phyloP scores from a whole-genome alignment of 2,797 vertebrate genomes.

The Micropoecilia bifurca region DNA sequence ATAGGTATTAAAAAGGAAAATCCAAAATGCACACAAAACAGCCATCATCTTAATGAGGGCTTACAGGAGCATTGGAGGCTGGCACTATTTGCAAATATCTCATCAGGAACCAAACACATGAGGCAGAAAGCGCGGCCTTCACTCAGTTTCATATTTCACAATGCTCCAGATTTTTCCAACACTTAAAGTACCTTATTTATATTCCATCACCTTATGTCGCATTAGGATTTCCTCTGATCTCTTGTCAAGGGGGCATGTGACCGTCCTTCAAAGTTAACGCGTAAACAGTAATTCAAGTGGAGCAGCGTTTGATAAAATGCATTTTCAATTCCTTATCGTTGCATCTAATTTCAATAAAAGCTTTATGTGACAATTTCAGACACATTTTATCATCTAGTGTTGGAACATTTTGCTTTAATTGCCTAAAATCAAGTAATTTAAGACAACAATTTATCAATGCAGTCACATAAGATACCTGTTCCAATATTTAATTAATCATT shows the following conservation, averaged over 20 bases:
- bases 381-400: background rate
- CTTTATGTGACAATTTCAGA: background rate
- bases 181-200: conserved; percentile 12
- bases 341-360: background rate
- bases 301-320: background rate
- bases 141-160: conserved; percentile 9
- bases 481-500: conserved; percentile 3
- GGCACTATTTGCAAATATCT: conserved; percentile 45
- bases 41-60: conserved; percentile 61
- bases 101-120: conserved; percentile 52
- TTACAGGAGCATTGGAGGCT: conserved; percentile 46
- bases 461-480: background rate
- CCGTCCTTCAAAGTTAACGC: conserved; percentile 23
- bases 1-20: conserved; percentile 9
- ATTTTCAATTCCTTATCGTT: background rate
- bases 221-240: conserved; percentile 5
- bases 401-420: background rate
- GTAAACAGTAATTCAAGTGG: background rate
- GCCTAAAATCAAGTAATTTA: background rate
- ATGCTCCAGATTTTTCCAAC: background rate
- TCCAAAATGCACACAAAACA: conserved; percentile 49
- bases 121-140: conserved; percentile 19
- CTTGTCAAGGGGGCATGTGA: background rate
- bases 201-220: conserved; percentile 8
- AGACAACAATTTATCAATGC: background rate